Percentiles rank a stretch among this genome's conserved stretches.
Evolutionary conservation across 2,113 vertebrate genomes (phyloP).

Genomic region (Grammomys dolichurus): DNA sequence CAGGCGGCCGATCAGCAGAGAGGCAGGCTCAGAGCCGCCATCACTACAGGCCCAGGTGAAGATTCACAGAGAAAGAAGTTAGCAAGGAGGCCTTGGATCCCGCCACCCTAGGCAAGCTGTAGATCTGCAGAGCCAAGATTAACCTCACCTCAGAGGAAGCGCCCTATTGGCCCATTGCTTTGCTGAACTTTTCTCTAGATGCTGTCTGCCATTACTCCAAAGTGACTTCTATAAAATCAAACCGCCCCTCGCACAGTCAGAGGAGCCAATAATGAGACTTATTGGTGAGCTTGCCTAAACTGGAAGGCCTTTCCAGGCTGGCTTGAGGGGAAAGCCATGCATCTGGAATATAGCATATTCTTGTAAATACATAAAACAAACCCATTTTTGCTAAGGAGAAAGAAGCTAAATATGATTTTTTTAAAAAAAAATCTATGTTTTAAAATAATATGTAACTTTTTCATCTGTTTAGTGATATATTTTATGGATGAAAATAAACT

Average conservation of each 20-base stretch:
- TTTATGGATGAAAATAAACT: constrained; percentile 84
- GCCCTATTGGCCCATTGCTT: constrained; percentile 71
- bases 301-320: constrained; percentile 45
- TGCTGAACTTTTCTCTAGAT: constrained; percentile 69
- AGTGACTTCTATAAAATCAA: constrained; percentile 69
- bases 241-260: neutral
- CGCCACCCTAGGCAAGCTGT: constrained; percentile 52
- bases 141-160: constrained; percentile 61
- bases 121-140: constrained; percentile 52
- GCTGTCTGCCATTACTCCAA: constrained; percentile 69
- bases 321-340: constrained; percentile 17
- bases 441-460: constrained; percentile 83
- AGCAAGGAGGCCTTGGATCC: constrained; percentile 27
- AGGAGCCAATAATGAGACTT: constrained; percentile 26
- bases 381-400: constrained; percentile 76
- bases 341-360: constrained; percentile 59
- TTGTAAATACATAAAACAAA: constrained; percentile 78
- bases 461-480: constrained; percentile 82
- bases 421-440: constrained; percentile 73
- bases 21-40: neutral
- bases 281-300: neutral
- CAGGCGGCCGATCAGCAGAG: constrained; percentile 44
- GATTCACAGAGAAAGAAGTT: constrained; percentile 71
- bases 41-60: constrained; percentile 2
- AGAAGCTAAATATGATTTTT: constrained; percentile 79